Conservation (phyloP, 2,113 vertebrate species). For the Pseudolaguvia tuberculata region DNA sequence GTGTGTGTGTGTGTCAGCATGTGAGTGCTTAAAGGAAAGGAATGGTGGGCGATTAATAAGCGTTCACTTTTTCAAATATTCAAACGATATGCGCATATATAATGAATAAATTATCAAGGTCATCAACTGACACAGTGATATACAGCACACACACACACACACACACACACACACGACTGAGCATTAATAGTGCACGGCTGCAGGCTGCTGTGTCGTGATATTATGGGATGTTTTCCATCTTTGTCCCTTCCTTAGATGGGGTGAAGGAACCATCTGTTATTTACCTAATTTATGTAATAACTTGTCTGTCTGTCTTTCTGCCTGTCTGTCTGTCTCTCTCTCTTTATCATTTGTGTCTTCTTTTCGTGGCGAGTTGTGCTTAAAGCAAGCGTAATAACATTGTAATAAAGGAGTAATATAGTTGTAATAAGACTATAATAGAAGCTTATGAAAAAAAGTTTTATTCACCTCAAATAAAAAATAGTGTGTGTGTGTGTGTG, state of each 20-base stretch:
- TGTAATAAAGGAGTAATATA: background rate
- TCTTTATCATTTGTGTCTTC: background rate
- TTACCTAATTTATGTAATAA: background rate
- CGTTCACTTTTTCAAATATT: conserved; percentile 48
- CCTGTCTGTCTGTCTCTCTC: background rate
- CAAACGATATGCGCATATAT: conserved; percentile 9
- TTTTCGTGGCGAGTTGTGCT: background rate
- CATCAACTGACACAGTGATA: conserved; percentile 15
- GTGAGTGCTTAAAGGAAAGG: conserved; percentile 31
- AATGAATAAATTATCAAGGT: conserved; percentile 4
- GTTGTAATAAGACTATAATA: background rate
- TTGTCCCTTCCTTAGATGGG: background rate
- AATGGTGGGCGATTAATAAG: conserved; percentile 41
- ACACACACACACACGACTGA: background rate
- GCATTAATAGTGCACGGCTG: background rate
- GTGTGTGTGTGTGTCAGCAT: background rate
- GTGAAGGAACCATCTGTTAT: background rate
- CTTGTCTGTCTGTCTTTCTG: conserved; percentile 10
- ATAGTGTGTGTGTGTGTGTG: background rate
- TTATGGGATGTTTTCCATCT: background rate
- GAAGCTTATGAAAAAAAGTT: too few relatives aligned
- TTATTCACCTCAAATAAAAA: too few relatives aligned
- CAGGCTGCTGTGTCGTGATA: background rate
- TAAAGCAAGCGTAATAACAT: background rate
- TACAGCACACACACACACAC: conserved; percentile 11